Conservation (phyloP, 1,140 invertebrate species). For the Nilaparvata lugens region DNA sequence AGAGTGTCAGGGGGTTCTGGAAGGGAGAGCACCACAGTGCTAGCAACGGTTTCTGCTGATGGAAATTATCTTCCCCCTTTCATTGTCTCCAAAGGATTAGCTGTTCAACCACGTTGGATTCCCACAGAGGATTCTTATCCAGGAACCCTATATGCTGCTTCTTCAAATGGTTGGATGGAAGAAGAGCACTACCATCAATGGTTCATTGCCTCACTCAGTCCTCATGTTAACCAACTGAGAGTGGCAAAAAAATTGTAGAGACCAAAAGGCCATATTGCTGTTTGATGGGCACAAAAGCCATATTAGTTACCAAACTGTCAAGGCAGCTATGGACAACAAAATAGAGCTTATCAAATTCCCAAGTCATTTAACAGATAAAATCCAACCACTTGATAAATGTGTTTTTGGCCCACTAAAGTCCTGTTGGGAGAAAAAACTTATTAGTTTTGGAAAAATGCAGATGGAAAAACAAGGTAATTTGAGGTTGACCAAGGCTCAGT, state of each 20-base stretch:
- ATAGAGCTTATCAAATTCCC: conserved; percentile 1
- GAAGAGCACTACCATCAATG: no score
- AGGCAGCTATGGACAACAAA: conserved; percentile 2
- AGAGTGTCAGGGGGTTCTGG: no score
- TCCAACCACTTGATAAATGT: conserved; percentile 11
- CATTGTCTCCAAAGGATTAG: no score
- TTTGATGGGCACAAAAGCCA: background rate
- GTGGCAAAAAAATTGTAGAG: background rate
- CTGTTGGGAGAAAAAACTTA: background rate
- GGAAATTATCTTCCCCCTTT: no score
- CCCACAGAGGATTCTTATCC: no score
- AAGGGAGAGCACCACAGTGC: no score
- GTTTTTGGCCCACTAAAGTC: background rate
- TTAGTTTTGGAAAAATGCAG: conserved; percentile 10
- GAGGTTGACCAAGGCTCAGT: background rate
- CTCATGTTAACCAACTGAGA: no score
- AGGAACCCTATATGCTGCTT: no score
- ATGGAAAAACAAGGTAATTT: conserved; percentile 11
- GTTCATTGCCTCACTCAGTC: no score
- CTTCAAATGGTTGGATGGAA: no score
- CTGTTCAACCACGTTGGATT: no score
- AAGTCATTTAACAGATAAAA: conserved; percentile 9
- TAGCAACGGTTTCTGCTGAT: no score
- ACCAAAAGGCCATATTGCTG: background rate
- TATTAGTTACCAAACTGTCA: background rate